Evolutionary conservation across 2,797 vertebrate species (phyloP), one percentile per base, ranked within the genome.

Genomic region (Leucoraja ocellata): DNA sequence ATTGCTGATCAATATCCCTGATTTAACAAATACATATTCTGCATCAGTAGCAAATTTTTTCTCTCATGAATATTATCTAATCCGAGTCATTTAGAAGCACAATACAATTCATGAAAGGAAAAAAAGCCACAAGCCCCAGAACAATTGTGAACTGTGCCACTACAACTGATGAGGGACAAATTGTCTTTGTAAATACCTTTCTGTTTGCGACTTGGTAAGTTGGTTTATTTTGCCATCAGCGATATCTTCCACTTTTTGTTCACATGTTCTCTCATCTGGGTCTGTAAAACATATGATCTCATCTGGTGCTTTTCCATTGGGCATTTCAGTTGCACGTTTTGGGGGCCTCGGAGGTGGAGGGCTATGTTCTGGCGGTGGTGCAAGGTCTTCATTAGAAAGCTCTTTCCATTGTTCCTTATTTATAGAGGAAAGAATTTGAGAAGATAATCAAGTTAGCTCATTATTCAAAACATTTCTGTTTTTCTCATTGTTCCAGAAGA

Each of bases 341-440:
- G 97, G 96, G 1, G 97, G 98, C 73, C 97, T 96, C 76, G 98
- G 98, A 13, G 97, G 98, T 0, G 97, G 98, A 1, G 98, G 98
- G 0, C 96, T 96, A 63, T 98, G 97, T 77, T 98, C 98, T 0
- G 99, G 98, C 7, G 97, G 98, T 18, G 98, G 97, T 10, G 98
- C 98, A 94, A 97, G 94, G 93, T 99, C 98, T 94, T 99, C 98
- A 0, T 98, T 99, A 39, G 99, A 99, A 28, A 98, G 97, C 94
- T 98, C 98, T 93, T 98, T 99, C 98, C 98, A 99, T 16, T 98
- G 98, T 91, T 98, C 98, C 99, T 99, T 86, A 93, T 80, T 54
- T 76, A 39, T 23, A 83, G 21, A 86, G 14, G 14, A 3, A 79
- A 36, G 16, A 80, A 1, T 4, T 65, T 93, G 65, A 25, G 61